Evolutionary conservation across 2,797 vertebrate genomes (phyloP), one percentile per base, ranked within the genome.

Genomic region (Enteromius thamalakanensis): DNA sequence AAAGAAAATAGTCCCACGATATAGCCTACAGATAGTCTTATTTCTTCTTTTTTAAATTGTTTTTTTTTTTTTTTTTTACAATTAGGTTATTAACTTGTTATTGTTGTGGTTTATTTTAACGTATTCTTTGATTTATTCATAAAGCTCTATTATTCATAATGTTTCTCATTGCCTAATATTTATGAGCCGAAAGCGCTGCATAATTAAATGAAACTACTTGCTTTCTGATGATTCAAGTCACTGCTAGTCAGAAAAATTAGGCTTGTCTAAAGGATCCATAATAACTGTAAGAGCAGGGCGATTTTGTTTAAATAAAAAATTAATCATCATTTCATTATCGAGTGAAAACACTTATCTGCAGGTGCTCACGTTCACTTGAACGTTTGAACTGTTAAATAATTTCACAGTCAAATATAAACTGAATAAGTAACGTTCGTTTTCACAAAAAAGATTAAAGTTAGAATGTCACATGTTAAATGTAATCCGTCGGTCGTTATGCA

Each of bases 241-340:
- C 10, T 47, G 32, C 42, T 47, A 17, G 14, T 15, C 6, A 23
- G 2, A 55, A 32, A 34, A 12, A 82, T 19, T 12, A 34, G 23
- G 49, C 32, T 49, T 60, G 81, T 45, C 70, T 14, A 74, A 79
- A 70, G n/a, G n/a, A 42, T 76, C 15, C n/a, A 26, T 21, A 19
- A 12, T 5, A 75, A 26, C 32, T 72, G 10, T 71, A 67, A 42
- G 21, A 74, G 40, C 68, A 40, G 32, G 12, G 72, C 42, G 72
- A 87, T 83, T 86, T 65, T 74, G 84, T 77, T 87, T 74, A 80
- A 58, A 85, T 79, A 23, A 70, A 82, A 71, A 23, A 23, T 67
- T 75, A 75, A 51, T 71, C 69, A 68, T 74, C 72, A 68, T 45
- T 49, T 87, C 76, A 82, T 45, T 72, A 78, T 70, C 40, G 71